Percentiles rank a stretch among this genome's conserved stretches.
Evolutionary conservation across 2,113 vertebrate genomes (phyloP).

Genomic region (Ptyas mucosa): DNA sequence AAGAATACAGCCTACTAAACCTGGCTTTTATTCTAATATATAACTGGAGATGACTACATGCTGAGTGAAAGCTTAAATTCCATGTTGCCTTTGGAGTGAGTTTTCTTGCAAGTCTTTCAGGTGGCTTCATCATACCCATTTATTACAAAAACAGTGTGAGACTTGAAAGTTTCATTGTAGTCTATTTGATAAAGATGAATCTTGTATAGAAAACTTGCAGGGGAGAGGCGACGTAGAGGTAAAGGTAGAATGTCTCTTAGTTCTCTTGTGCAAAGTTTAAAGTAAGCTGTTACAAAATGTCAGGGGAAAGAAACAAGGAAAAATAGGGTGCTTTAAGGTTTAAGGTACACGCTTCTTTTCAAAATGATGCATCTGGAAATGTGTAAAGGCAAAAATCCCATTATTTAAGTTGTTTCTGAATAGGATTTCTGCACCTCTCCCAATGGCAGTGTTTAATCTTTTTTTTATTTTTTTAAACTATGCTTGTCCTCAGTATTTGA

Average conservation of each 20-base stretch:
- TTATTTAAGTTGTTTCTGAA: conserved; percentile 20
- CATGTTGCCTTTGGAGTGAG: conserved; percentile 23
- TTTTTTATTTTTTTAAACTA: not conserved
- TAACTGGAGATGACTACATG: conserved; percentile 12
- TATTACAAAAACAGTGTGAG: conserved; percentile 46
- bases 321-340: conserved; percentile 32
- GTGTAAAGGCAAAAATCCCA: conserved; percentile 23
- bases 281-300: conserved; percentile 38
- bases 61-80: conserved; percentile 46
- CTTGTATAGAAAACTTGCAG: not conserved
- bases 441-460: not conserved
- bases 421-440: conserved; percentile 34
- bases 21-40: conserved; percentile 15
- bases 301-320: conserved; percentile 45
- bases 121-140: conserved; percentile 29
- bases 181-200: conserved; percentile 34
- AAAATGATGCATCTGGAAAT: conserved; percentile 22
- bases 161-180: conserved; percentile 36
- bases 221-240: not conserved
- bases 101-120: conserved; percentile 36
- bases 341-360: conserved; percentile 38
- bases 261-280: conserved; percentile 46
- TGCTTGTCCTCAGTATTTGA: conserved; percentile 41
- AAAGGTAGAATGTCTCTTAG: conserved; percentile 13
- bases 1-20: not conserved